Conservation (phyloP, 2,888 invertebrate species). For the Mantis religiosa region DNA sequence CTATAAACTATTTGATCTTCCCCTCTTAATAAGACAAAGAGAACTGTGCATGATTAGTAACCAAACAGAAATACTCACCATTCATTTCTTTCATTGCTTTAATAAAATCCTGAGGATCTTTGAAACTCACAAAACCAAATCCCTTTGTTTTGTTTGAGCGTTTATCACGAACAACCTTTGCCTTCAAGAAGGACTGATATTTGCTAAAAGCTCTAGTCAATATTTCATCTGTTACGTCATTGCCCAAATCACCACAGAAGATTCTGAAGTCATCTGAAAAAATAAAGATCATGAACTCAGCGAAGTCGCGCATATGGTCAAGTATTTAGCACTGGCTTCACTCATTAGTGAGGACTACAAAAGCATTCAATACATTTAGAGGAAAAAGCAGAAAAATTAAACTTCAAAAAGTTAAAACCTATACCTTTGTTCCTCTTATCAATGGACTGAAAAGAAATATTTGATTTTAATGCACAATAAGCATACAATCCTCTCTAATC, state of each 20-base stretch:
- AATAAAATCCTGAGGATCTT: constrained; percentile 95
- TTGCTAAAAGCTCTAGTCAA: constrained; percentile 93
- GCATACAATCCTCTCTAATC: no score
- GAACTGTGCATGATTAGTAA: background rate
- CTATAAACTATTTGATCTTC: no score
- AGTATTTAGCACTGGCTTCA: no score
- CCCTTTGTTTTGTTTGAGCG: constrained; percentile 97
- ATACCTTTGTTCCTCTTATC: no score
- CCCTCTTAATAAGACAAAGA: no score
- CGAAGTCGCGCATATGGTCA: no score
- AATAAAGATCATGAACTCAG: constrained; percentile 3
- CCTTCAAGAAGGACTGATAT: constrained; percentile 87
- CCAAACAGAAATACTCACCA: constrained; percentile 56
- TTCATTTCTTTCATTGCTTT: constrained; percentile 99
- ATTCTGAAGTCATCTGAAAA: constrained; percentile 87
- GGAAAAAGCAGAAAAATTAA: no score
- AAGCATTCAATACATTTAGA: no score
- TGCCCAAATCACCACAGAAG: constrained; percentile 99
- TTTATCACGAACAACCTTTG: constrained; percentile 94
- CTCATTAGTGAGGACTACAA: no score
- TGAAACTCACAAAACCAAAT: constrained; percentile 97
- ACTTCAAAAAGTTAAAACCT: no score
- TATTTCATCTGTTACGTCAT: constrained; percentile 97
- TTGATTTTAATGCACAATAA: no score
- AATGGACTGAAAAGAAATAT: no score